phyloP scores from a whole-genome alignment of 1,140 invertebrate species.

The Zelostemma sp. region DNA sequence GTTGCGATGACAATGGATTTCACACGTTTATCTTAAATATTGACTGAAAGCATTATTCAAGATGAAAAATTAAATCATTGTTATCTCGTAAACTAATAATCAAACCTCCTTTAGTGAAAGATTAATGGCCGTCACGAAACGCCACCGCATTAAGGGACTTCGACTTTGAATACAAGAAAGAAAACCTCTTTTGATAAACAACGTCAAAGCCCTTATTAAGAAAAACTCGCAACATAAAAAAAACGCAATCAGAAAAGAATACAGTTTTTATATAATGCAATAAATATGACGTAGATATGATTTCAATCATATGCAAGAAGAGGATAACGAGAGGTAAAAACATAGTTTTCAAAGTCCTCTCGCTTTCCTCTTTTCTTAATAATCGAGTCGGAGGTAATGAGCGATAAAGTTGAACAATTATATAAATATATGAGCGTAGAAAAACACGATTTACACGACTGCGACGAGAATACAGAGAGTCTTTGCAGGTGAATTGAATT shows the following conservation, averaged over 20 bases:
- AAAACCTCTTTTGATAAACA: no score
- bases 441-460: slow-evolving; percentile 8
- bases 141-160: not conserved
- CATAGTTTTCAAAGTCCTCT: no score
- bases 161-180: no score
- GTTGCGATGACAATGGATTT: not conserved
- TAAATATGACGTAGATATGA: slow-evolving; percentile 4
- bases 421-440: slow-evolving; percentile 1
- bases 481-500: slow-evolving; percentile 13
- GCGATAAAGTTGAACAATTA: slow-evolving; percentile 4
- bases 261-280: not conserved
- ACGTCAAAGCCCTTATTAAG: no score
- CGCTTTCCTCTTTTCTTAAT: slow-evolving; percentile 4
- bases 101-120: not conserved
- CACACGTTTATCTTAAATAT: no score
- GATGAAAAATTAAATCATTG: no score
- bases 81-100: no score
- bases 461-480: slow-evolving; percentile 13
- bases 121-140: not conserved
- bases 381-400: not conserved
- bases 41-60: no score
- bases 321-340: no score
- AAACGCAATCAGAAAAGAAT: not conserved
- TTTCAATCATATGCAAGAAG: not conserved
- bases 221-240: no score